Conservation (phyloP, 1,140 invertebrate genomes). For the Galleria mellonella region DNA sequence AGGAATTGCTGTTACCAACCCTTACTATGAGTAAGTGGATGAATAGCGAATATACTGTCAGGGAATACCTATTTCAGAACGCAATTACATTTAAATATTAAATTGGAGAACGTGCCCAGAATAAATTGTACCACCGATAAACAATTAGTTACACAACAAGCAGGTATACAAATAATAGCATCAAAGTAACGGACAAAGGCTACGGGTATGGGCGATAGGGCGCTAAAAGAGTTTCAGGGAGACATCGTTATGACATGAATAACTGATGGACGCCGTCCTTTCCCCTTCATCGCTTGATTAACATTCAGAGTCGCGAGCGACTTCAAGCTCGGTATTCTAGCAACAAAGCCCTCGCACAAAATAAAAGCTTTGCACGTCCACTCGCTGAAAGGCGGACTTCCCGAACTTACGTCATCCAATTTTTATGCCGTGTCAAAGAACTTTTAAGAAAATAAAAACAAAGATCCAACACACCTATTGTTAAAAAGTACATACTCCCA, state of each 20-base stretch:
- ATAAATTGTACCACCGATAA: background rate
- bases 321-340: conserved; percentile 52
- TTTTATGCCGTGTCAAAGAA: conserved; percentile 16
- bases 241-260: conserved; percentile 47
- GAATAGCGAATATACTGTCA: conserved; percentile 3
- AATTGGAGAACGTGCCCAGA: background rate
- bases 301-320: conserved; percentile 50
- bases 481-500: background rate
- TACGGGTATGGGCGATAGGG: conserved; percentile 3
- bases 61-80: background rate
- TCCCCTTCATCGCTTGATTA: conserved; percentile 45
- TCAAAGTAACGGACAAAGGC: conserved; percentile 1
- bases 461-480: background rate
- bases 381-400: conserved; percentile 52
- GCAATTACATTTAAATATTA: conserved; percentile 7
- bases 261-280: conserved; percentile 48
- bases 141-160: background rate
- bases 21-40: conserved; percentile 13
- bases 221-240: conserved; percentile 32
- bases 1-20: conserved; percentile 13
- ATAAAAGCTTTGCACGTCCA: conserved; percentile 64
- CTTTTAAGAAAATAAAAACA: conserved; percentile 7
- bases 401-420: conserved; percentile 34
- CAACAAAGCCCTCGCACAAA: conserved; percentile 54
- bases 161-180: no score